Conservation (phyloP, 2,888 invertebrate genomes). For the Nephrocerus scutellatus region DNA sequence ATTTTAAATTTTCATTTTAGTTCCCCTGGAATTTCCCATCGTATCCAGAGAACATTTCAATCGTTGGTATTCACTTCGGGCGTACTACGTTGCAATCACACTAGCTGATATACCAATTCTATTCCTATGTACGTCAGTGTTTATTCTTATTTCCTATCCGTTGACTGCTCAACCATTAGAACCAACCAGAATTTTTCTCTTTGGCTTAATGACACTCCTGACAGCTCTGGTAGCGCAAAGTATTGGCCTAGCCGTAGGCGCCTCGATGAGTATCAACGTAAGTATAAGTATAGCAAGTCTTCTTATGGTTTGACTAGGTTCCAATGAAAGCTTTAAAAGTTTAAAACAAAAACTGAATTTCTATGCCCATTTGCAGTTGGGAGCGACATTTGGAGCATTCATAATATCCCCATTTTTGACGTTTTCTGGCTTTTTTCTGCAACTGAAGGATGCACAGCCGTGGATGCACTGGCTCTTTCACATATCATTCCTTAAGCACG, state of each 20-base stretch:
- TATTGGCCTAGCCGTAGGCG: constrained; percentile 78
- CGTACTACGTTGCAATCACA: constrained; percentile 73
- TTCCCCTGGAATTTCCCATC: constrained; percentile 76
- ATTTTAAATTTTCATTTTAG: constrained; percentile 46
- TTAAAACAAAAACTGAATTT: background rate
- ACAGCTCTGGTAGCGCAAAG: constrained; percentile 81
- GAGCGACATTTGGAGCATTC: constrained; percentile 83
- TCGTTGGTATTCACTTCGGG: constrained; percentile 80
- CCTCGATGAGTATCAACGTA: constrained; percentile 71
- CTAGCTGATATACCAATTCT: constrained; percentile 78
- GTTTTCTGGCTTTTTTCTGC: constrained; percentile 90
- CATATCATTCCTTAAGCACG: constrained; percentile 81
- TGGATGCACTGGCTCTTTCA: constrained; percentile 81
- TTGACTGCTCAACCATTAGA: constrained; percentile 85
- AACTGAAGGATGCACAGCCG: constrained; percentile 69
- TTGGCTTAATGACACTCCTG: constrained; percentile 64
- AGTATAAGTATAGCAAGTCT: constrained; percentile 16
- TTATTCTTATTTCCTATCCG: constrained; percentile 72
- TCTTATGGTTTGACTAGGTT: background rate
- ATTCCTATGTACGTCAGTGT: constrained; percentile 65
- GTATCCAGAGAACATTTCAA: constrained; percentile 79
- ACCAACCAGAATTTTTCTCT: constrained; percentile 61
- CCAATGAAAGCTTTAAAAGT: background rate
- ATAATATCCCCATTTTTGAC: constrained; percentile 79
- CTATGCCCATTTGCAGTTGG: constrained; percentile 58